A percentile compares a stretch with the other conserved stretches of the same genome.
These are phyloP conservation scores for Paramormyrops kingsleyae DNA, from an alignment of 2,113 vertebrate genomes.

Conservation along the genomic window DNA sequence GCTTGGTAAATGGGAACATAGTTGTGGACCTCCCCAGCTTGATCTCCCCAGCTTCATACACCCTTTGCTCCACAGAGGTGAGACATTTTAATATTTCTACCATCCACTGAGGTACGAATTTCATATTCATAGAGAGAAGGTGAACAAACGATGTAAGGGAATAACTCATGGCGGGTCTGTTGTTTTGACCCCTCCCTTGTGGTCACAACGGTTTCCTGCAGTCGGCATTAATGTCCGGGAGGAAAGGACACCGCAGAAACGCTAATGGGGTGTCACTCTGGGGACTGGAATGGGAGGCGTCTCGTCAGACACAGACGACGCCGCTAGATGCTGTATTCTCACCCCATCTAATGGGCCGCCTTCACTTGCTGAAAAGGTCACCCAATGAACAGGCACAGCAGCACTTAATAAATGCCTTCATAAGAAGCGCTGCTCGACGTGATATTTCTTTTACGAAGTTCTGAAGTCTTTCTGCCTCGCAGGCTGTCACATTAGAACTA, in stretches of 20 bases:
- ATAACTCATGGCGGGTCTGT: not conserved
- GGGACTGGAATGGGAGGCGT: not conserved
- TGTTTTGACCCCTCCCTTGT: not conserved
- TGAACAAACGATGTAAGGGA: not conserved
- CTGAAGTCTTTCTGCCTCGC: not conserved
- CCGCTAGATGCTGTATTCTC: not conserved
- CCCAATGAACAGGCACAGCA: not conserved
- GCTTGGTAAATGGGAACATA: not conserved
- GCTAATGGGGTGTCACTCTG: not conserved
- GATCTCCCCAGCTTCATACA: not conserved
- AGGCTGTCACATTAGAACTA: not conserved
- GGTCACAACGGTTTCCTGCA: not conserved
- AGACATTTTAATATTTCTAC: not conserved
- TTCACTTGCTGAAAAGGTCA: not conserved
- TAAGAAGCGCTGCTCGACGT: not conserved
- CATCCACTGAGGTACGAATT: not conserved
- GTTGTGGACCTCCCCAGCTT: not conserved
- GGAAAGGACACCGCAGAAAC: not conserved
- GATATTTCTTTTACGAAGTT: not conserved
- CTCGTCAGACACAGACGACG: not conserved
- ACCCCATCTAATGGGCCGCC: not conserved
- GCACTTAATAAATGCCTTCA: not conserved
- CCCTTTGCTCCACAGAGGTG: not conserved
- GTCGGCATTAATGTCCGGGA: not conserved
- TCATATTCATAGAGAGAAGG: not conserved